Evolutionary conservation across 2,888 invertebrate species (phyloP), one percentile per base, ranked within the genome.

Genomic region (Clostera curtula): DNA sequence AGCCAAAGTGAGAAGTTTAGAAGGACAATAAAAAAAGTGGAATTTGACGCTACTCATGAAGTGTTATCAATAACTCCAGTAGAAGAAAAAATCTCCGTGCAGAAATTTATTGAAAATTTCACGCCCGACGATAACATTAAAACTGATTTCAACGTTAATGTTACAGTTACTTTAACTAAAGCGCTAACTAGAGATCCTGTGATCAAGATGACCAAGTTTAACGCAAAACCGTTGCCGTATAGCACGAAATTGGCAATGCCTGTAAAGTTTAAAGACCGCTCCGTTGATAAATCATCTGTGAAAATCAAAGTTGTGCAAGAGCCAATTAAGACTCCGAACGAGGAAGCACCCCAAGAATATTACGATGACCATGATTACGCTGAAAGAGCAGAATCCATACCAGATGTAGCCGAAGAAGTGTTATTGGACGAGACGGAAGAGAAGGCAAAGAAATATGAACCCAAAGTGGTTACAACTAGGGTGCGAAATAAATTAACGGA

Each of bases 81-180:
- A 0, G 36, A 41, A 1, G 48, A 56, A 1, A 48, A 57, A 2
- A 12, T 67, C 1, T 79, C 77, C 0, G 80, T 69, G 0, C 63
- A 67, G 25, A 77, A 75, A 5, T 82, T 76, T 17, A 55, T 79
- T 1, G 79, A 80, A 34, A 75, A 55, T 11, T 82, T 82, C 23
- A 63, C 54, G 0, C 82, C 82, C 0, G 76, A 76, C 6, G 40
- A 50, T 1, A 37, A 26, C 0, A 54, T 34, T 2, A 53, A 56
- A 2, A 9, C 22, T 0, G 33, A 44, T 3, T 2, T 36, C 0
- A 6, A 30, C 2, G 25, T 51, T 1, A 27, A 31, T 1, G 42
- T 73, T 0, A 48, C 52, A 0, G 33, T 76, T 0, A 68, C 48
- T 27, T 8, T 36, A 2, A 43, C 59, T 0, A 12, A 12, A 1